A percentile compares a stretch with the other conserved stretches of the same genome.
phyloP scores from a whole-genome alignment of 2,888 invertebrate genomes.

The Allolobophora icterica region DNA sequence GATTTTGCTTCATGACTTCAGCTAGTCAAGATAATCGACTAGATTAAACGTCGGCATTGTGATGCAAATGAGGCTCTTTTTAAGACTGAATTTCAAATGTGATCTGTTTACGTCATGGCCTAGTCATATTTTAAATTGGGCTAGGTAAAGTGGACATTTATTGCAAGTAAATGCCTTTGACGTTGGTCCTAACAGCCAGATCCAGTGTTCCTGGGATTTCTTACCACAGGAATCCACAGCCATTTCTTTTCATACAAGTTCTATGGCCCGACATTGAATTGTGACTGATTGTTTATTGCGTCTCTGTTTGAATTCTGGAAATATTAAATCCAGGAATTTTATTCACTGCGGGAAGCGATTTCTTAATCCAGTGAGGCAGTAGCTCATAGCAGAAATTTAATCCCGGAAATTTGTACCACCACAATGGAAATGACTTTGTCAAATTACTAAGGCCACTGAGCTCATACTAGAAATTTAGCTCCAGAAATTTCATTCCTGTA shows the following conservation, averaged over 20 bases:
- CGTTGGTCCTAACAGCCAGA: neutral
- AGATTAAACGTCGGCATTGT: neutral
- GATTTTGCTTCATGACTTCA: neutral
- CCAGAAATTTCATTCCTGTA: too few relatives aligned
- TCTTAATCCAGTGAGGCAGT: too few relatives aligned
- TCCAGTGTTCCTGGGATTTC: neutral
- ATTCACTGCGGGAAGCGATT: too few relatives aligned
- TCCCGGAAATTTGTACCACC: too few relatives aligned
- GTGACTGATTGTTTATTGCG: neutral
- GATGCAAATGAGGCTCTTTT: neutral
- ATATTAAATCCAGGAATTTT: too few relatives aligned
- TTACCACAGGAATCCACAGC: neutral
- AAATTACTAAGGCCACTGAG: too few relatives aligned
- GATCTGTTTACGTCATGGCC: neutral
- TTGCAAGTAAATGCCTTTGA: neutral
- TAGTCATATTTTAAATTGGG: neutral
- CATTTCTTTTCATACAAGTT: neutral
- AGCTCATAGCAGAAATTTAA: too few relatives aligned
- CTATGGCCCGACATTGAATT: neutral
- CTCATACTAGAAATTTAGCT: too few relatives aligned
- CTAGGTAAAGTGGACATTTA: neutral
- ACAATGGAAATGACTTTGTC: too few relatives aligned
- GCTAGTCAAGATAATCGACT: conserved; percentile 8
- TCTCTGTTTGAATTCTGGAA: too few relatives aligned
- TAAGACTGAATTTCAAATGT: neutral